These are phyloP conservation scores for Hemicentrotus pulcherrimus DNA, from an alignment of 35 echinoderm and acorn worm species.

Conservation along the genomic window DNA sequence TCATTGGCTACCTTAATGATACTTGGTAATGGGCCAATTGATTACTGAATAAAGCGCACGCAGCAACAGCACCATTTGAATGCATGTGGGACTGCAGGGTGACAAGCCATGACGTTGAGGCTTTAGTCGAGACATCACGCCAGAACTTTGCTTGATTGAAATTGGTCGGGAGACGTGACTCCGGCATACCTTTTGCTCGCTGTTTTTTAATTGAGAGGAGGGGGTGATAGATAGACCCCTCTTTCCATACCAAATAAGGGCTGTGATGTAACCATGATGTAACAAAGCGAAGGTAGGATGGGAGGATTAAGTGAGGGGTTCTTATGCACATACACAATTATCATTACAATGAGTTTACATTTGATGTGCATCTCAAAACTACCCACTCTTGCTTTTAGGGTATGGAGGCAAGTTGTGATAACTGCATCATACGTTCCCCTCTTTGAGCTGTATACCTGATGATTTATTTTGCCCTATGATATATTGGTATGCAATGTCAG, in stretches of 20 bases:
- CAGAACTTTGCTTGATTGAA: constrained; percentile 6
- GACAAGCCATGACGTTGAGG: not conserved
- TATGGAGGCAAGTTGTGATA: too few relatives aligned
- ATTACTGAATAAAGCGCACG: constrained; percentile 2
- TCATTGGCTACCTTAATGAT: constrained; percentile 1
- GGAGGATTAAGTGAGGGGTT: not conserved
- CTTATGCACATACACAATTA: not conserved
- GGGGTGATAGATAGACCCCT: not conserved
- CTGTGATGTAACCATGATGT: not conserved
- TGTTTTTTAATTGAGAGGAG: not conserved
- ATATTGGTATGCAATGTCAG: not conserved
- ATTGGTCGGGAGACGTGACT: not conserved
- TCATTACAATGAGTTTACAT: not conserved
- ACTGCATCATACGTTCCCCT: not conserved
- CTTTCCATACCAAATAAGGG: not conserved
- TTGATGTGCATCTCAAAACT: not conserved
- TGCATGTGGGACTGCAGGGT: not conserved
- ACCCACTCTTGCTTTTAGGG: too few relatives aligned
- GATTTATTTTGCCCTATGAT: not conserved
- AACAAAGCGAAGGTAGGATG: not conserved
- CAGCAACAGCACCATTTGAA: not conserved
- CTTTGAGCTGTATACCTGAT: not conserved
- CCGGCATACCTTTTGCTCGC: not conserved
- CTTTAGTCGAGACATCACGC: not conserved
- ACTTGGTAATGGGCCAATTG: not conserved